These are phyloP conservation scores for Himalopsyche phryganea DNA, from an alignment of 1,140 invertebrate genomes.

Conservation along the genomic window DNA sequence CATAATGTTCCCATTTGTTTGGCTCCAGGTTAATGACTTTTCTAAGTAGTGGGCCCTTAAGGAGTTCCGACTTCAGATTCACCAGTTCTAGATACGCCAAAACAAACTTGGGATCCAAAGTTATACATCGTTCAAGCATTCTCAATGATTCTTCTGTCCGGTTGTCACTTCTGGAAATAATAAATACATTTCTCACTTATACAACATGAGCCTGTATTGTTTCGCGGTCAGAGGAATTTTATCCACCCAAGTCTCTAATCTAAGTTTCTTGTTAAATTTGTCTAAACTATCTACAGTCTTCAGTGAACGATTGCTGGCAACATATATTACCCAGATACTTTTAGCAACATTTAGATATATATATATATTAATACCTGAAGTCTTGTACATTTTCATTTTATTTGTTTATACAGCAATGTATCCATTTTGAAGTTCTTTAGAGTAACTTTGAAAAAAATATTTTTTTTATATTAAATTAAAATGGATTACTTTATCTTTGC, in stretches of 20 bases:
- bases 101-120: constrained; percentile 62
- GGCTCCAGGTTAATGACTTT: constrained; percentile 61
- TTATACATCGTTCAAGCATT: constrained; percentile 66
- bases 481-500: too few species aligned
- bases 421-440: too few species aligned
- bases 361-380: too few species aligned
- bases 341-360: too few species aligned
- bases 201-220: too few species aligned
- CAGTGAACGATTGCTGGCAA: too few species aligned
- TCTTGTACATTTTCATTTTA: too few species aligned
- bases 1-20: constrained; percentile 62
- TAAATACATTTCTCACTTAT: neutral
- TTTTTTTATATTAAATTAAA: too few species aligned
- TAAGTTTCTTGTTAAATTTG: neutral
- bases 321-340: too few species aligned
- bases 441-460: too few species aligned
- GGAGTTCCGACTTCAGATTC: constrained; percentile 53
- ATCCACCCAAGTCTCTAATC: neutral
- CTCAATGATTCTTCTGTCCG: constrained; percentile 59
- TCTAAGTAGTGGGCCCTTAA: constrained; percentile 52
- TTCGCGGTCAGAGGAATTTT: too few species aligned
- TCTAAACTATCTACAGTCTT: neutral
- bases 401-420: too few species aligned
- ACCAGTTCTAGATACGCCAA: constrained; percentile 66
- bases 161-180: constrained; percentile 60